Evolutionary conservation across 2,113 vertebrate species (phyloP).

Genomic region (Grammomys dolichurus): DNA sequence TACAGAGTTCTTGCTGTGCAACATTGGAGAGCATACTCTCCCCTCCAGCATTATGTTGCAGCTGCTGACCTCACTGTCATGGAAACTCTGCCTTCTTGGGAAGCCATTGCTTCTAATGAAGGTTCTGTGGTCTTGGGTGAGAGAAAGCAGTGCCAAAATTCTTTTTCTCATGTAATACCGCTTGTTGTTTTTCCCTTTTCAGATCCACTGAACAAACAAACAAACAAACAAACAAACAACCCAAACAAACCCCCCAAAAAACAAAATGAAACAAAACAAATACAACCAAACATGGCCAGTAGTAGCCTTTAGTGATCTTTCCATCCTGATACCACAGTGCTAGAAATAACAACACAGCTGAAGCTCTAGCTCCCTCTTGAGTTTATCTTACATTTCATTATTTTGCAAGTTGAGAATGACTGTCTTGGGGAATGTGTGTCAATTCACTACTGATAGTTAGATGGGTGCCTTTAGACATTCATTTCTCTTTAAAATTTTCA

Average conservation of each 20-base stretch:
- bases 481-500: constrained; percentile 43
- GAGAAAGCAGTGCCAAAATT: neutral
- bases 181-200: neutral
- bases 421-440: neutral
- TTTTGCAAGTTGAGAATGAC: neutral
- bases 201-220: neutral
- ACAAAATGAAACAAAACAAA: neutral
- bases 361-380: neutral
- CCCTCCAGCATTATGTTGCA: neutral
- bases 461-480: neutral
- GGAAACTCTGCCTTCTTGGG: neutral
- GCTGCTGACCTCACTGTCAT: neutral
- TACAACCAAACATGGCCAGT: neutral
- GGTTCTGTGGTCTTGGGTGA: neutral
- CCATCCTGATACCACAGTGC: neutral
- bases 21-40: neutral
- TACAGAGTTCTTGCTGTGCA: neutral
- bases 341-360: neutral
- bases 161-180: neutral
- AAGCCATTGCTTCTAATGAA: neutral
- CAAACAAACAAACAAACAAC: neutral
- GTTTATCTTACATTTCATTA: neutral
- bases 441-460: neutral
- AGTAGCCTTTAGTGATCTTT: neutral
- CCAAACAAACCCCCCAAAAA: no score